Base-by-base conservation (phyloP, 2,797 vertebrate genomes). In the Pteropus rufus region DNA sequence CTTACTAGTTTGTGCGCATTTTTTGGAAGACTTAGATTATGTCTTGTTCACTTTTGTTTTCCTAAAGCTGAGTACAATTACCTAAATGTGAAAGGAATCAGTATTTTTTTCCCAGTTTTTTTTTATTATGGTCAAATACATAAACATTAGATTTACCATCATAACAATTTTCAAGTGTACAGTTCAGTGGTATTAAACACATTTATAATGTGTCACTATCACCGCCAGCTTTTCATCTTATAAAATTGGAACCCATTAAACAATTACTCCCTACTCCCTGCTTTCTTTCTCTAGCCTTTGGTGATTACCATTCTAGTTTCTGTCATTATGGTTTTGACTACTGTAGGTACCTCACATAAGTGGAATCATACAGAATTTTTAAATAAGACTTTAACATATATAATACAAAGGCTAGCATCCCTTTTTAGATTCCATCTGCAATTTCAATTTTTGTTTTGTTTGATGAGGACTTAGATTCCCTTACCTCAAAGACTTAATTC, bases 371-470 rank as follows among this genome's bases (percentile, higher is more conserved):
- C 1, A 39, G n/a, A 49, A 69, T 15, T 84, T 82, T 5, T 56
- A 44, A 44, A 34, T 49, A 7, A 24, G n/a, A 36, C 34, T 36
- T 34, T 12, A 14, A 52, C 31, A 76, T 36, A 77, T 76, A 15
- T 24, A 77, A 36, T 36, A 36, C 3, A 24, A 24, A 16, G 21
- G 60, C 10, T 62, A 36, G 5, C 21, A 12, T 36, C 11, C 49
- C 34, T 77, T 77, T 77, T 54, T 36, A 54, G n/a, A 24, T 21
- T 36, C 19, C 75, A 54, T n/a, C 49, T 2, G 10, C 12, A 77
- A 54, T 54, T 52, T 49, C 49, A 49, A 49, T 64, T n/a, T 76
- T 92, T 39, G 49, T 89, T 91, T 60, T 67, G 72, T 67, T 90
- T 80, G 54, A 36, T 60, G 29, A 89, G 24, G 34, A 18, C 46